Conservation (phyloP, 1,140 invertebrate species). For the Cephus cinctus region DNA sequence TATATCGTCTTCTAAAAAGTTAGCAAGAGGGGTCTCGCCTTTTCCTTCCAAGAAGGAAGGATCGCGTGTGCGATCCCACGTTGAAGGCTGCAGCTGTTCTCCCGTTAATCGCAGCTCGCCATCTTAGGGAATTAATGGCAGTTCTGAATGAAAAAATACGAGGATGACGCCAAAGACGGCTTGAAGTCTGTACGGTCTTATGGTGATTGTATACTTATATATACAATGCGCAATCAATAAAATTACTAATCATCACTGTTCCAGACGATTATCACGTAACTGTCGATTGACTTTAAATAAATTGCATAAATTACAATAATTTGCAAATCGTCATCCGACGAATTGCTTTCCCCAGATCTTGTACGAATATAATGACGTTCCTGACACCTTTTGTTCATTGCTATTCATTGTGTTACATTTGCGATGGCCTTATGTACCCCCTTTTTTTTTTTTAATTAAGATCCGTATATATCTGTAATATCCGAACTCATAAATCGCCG, state of each 20-base stretch:
- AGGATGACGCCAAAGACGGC: background rate
- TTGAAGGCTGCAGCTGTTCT: constrained; percentile 9
- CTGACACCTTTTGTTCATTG: background rate
- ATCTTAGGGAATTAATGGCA: constrained; percentile 15
- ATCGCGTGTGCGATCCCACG: constrained; percentile 3
- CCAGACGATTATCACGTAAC: background rate
- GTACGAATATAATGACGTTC: constrained; percentile 10
- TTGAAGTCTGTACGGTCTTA: background rate
- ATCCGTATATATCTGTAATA: background rate
- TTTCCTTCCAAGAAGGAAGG: constrained; percentile 8
- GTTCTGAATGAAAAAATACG: constrained; percentile 1
- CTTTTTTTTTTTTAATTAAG: constrained; percentile 4
- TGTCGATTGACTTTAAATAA: background rate
- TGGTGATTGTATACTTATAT: constrained; percentile 2
- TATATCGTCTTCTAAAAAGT: too few relatives aligned
- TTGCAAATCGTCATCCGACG: background rate
- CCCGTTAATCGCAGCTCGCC: constrained; percentile 9
- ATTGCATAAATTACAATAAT: constrained; percentile 9
- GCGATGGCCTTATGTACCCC: too few relatives aligned
- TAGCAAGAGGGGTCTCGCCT: too few relatives aligned
- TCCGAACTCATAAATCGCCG: background rate
- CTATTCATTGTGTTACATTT: background rate
- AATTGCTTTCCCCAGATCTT: background rate
- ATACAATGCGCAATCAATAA: background rate
- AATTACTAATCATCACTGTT: background rate